Base-by-base conservation (phyloP, 53 echinoderm and acorn worm species). In the Stichopus horrens region DNA sequence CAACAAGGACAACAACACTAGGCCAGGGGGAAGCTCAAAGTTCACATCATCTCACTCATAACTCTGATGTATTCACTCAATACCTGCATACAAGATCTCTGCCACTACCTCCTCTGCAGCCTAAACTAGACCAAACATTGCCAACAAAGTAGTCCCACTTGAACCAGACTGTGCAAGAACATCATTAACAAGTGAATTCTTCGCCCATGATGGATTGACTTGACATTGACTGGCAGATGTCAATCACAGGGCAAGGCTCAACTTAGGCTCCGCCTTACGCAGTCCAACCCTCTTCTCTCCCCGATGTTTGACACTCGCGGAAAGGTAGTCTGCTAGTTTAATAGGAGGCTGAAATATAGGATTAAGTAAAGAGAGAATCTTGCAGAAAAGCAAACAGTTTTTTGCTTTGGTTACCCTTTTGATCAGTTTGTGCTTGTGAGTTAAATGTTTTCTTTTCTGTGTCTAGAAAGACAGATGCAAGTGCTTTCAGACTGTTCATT, bases 161-260 rank as follows among this genome's bases (percentile, higher is more conserved):
- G 71, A 68, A 19, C 71, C 19, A 16, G 16, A n/a, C 53, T 1
- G 80, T 80, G 80, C 22, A 80, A 58, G 80, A 80, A 80, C 57
- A 80, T 58, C 57, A 56, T 80, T 58, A 56, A 80, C 80, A 56
- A 80, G 80, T 80, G 80, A 80, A 78, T 53, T 52, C 53, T 78
- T 78, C 19, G 79, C 79, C 79, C 79, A 8, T 18, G 79, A 54
- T 18, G 19, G 55, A 55, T 19, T n/a, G 52, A 20, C 21, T 8
- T 14, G 66, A 83, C 51, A 58, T 20, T 58, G 84, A 83, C 19
- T 83, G 84, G 60, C 84, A 83, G 19, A 57, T 60, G 84, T 65
- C 84, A 83, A 58, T 83, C 57, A 83, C 22, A 58, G 21, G 11
- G 22, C 20, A 20, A 57, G 18, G 58, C 58, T 7, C 37, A 55